Evolutionary conservation across 2,888 invertebrate genomes (phyloP).

Genomic region (Chirona hameri): DNA sequence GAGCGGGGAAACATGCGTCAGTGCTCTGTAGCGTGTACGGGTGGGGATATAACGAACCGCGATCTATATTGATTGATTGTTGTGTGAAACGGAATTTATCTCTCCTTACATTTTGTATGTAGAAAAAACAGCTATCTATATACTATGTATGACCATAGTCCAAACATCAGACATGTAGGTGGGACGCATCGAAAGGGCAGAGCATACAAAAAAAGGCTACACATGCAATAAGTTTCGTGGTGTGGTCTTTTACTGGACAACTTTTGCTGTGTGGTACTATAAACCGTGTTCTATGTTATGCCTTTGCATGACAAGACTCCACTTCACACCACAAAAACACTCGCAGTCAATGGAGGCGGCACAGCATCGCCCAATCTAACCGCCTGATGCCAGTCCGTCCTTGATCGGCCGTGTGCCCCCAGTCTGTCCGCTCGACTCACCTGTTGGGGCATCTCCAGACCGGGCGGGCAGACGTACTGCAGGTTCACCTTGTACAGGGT

Average conservation of each 20-base stretch:
- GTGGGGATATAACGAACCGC: too few relatives aligned
- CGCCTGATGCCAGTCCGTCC: too few relatives aligned
- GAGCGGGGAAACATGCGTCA: not conserved
- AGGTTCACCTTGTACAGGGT: constrained; percentile 91
- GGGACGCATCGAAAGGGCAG: too few relatives aligned
- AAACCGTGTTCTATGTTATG: too few relatives aligned
- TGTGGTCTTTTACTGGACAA: too few relatives aligned
- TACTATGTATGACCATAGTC: too few relatives aligned
- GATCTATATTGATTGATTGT: not conserved
- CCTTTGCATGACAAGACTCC: too few relatives aligned
- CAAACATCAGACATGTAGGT: too few relatives aligned
- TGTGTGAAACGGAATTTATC: not conserved
- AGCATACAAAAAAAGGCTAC: too few relatives aligned
- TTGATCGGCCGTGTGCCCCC: too few relatives aligned
- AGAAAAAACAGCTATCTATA: not conserved
- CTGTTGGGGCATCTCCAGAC: constrained; percentile 85
- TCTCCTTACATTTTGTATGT: not conserved
- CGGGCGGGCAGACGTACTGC: constrained; percentile 82
- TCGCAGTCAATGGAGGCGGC: not conserved
- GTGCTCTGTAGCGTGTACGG: not conserved
- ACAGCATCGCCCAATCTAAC: not conserved
- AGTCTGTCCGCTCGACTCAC: constrained; percentile 49
- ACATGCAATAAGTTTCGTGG: too few relatives aligned
- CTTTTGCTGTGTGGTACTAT: too few relatives aligned
- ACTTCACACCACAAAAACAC: not conserved